Base-by-base conservation (phyloP, 2,888 invertebrate species). In the Habroteleia sp. region DNA sequence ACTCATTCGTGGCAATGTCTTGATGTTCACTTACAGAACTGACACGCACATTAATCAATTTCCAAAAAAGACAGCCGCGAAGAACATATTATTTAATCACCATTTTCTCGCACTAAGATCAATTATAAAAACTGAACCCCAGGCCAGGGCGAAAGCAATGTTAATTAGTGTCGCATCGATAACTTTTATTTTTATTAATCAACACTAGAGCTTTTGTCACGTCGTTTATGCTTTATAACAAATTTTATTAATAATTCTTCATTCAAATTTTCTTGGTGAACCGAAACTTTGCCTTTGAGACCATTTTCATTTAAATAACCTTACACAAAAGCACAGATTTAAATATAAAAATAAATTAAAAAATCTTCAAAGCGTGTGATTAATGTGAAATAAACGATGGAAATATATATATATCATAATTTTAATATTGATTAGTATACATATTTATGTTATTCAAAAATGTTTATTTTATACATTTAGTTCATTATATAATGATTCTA, bases 11-110 rank as follows among this genome's bases (percentile, higher is more conserved):
- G 39, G 29, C 66, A 42, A 46, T 20, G 17, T 35, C 35, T 33
- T 23, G 39, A 68, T 41, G 52, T 23, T 62, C 54, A 41, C 54
- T 48, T 60, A 14, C 20, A 31, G 11, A 48, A 56, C 63, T 63
- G 56, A 56, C 48, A 46, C 35, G 31, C 54, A 56, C 39, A 71
- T 63, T 62, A 71, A 71, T 71, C 54, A 71, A 8, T 33, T 17
- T n/a, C 13, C 11, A 54, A 50, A 56, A 44, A 44, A n/a, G 5
- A 1, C 10, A 14, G n/a, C 10, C 17, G 3, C 33, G 20, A 25
- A 27, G 8, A 10, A 20, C 14, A 41, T 25, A 29, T 41, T 41
- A 31, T 33, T 56, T 13, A 39, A 48, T 62, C 60, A 60, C 37
- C 46, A 17, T 29, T 29, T 25, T 44, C 13, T 6, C n/a, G 5